These are phyloP conservation scores for Rutpela maculata DNA, from an alignment of 2,888 invertebrate genomes.

Conservation along the genomic window DNA sequence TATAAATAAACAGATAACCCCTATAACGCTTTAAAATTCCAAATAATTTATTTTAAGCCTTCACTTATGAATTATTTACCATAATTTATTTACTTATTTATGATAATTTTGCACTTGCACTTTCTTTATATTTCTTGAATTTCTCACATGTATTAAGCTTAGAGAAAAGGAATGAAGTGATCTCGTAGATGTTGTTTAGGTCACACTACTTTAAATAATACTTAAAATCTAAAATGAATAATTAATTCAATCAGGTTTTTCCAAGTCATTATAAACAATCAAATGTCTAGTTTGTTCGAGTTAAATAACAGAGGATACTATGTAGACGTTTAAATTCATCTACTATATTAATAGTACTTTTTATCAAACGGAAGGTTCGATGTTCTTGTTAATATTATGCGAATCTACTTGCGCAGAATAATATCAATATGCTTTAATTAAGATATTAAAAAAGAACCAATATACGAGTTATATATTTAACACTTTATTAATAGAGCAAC, in stretches of 20 bases:
- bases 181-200: slow-evolving; percentile 15
- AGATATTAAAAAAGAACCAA: too few relatives aligned
- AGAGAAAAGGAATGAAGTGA: background rate
- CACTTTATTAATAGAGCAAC: too few relatives aligned
- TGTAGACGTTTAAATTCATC: background rate
- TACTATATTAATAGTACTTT: background rate
- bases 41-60: background rate
- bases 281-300: background rate
- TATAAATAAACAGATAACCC: background rate
- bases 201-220: slow-evolving; percentile 8
- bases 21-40: background rate
- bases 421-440: too few relatives aligned
- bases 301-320: background rate
- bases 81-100: background rate
- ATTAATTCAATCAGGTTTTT: slow-evolving; percentile 41
- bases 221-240: slow-evolving; percentile 10
- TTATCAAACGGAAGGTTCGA: background rate
- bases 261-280: slow-evolving; percentile 21
- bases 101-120: background rate
- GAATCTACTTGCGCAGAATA: too few relatives aligned
- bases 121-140: too few relatives aligned
- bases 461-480: too few relatives aligned
- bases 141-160: background rate
- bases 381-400: too few relatives aligned
- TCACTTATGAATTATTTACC: background rate